Conservation (phyloP, 2,113 vertebrate species). For the Ciconia maguari region DNA sequence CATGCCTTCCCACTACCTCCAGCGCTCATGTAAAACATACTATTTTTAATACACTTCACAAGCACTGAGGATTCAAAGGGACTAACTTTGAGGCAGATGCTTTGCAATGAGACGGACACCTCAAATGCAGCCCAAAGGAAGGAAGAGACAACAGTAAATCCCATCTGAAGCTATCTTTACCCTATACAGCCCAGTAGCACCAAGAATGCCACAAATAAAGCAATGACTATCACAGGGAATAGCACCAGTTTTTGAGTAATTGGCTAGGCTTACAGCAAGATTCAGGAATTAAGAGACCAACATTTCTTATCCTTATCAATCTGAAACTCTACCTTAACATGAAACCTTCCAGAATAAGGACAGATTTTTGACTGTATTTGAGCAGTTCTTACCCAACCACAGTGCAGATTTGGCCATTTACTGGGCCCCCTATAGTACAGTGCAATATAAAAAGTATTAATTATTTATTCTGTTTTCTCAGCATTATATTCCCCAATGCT, state of each 20-base stretch:
- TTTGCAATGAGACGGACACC: neutral
- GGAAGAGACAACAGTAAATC: neutral
- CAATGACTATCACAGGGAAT: neutral
- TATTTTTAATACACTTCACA: neutral
- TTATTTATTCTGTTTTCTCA: neutral
- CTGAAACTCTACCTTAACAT: neutral
- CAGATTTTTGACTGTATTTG: neutral
- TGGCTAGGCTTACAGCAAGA: neutral
- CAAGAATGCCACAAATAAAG: neutral
- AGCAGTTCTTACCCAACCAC: neutral
- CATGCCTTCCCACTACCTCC: too few species aligned
- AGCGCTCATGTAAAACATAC: rapidly evolving
- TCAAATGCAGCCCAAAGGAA: neutral
- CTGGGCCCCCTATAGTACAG: neutral
- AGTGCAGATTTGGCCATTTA: neutral
- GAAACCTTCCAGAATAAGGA: neutral
- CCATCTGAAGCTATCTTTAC: neutral
- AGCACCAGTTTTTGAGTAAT: neutral
- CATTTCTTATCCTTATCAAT: neutral
- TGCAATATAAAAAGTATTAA: neutral
- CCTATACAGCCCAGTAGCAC: neutral
- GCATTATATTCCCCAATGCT: neutral
- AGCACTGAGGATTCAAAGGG: too few species aligned
- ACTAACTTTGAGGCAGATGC: neutral
- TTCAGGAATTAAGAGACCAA: neutral